Conservation (phyloP, 2,113 vertebrate genomes). For the Rhadina sibilatrix region DNA sequence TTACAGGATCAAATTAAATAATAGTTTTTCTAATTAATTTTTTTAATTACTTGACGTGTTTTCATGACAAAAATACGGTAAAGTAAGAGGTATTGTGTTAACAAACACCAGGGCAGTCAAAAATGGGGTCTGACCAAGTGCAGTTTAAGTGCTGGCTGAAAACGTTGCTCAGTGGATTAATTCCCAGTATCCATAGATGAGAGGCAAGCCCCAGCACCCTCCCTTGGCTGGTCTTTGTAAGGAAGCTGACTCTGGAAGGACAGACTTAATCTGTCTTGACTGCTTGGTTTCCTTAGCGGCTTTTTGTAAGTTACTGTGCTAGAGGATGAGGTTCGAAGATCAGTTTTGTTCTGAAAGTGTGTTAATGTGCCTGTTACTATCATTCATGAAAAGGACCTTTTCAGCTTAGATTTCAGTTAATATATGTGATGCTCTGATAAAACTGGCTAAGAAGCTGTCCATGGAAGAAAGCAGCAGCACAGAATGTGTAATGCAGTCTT, state of each 20-base stretch:
- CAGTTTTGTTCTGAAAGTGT: background rate
- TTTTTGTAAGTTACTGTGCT: background rate
- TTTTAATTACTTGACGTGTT: background rate
- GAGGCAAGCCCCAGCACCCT: background rate
- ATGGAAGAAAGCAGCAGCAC: background rate
- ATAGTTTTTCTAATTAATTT: background rate
- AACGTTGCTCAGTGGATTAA: background rate
- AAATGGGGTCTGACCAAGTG: background rate
- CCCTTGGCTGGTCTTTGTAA: background rate
- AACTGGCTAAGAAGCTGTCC: background rate
- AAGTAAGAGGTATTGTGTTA: background rate
- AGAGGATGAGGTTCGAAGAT: background rate
- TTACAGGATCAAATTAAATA: background rate
- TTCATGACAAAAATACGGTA: background rate
- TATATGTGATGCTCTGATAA: background rate
- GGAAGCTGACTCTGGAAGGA: background rate
- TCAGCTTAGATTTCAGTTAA: background rate
- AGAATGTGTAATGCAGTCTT: background rate
- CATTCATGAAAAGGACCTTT: background rate
- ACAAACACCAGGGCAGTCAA: background rate
- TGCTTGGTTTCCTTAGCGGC: background rate
- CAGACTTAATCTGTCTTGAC: background rate
- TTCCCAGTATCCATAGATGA: background rate
- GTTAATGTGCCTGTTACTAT: background rate
- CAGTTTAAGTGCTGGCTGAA: background rate